Conservation (phyloP, 1,140 invertebrate genomes). For the Lepidostoma basale region DNA sequence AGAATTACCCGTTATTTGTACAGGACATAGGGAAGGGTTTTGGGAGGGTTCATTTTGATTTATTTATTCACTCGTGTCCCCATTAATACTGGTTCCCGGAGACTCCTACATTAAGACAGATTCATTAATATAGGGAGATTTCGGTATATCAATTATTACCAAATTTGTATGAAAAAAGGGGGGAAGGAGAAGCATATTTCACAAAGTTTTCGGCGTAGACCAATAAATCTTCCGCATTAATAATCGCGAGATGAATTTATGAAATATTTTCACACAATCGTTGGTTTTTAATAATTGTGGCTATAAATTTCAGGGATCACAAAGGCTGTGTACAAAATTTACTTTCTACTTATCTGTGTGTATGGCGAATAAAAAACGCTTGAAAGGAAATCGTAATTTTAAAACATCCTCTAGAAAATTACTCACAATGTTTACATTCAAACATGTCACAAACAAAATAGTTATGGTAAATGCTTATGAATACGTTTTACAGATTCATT, state of each 20-base stretch:
- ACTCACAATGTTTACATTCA: too few species aligned
- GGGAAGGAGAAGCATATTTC: neutral
- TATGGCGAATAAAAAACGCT: too few species aligned
- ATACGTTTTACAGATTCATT: too few species aligned
- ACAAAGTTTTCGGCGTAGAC: neutral
- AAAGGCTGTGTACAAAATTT: too few species aligned
- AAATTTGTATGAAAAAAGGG: neutral
- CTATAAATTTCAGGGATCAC: too few species aligned
- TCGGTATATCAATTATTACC: constrained; percentile 4
- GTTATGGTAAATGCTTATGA: too few species aligned
- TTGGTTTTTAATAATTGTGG: constrained; percentile 2
- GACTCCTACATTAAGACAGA: neutral
- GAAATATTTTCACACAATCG: neutral
- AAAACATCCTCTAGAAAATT: too few species aligned
- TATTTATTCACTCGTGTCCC: neutral
- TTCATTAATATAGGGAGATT: constrained; percentile 1
- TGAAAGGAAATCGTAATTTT: too few species aligned
- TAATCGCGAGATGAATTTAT: neutral
- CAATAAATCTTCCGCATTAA: constrained; percentile 13
- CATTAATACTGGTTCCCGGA: neutral
- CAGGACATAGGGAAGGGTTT: neutral
- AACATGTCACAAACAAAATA: too few species aligned
- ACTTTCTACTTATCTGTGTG: too few species aligned
- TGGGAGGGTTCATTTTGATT: neutral
- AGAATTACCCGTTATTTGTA: constrained; percentile 2